Evolutionary conservation across 2,888 invertebrate species (phyloP), one percentile per base, ranked within the genome.

Genomic region (Furcula furcula): DNA sequence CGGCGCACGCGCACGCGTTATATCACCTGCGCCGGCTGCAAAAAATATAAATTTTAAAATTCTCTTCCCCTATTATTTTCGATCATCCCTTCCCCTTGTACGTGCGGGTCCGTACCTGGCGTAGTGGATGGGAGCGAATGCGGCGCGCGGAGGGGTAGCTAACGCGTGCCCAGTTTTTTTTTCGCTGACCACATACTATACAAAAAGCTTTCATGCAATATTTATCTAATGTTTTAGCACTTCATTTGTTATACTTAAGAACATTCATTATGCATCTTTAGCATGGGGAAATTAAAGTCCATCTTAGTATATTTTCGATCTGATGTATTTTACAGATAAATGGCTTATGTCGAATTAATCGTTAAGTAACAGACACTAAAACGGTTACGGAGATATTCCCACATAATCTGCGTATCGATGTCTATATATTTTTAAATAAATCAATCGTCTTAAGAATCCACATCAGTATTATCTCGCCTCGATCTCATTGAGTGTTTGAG

Each of bases 21-120:
- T 88, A 88, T 88, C 88, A 87, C 87, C 88, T 87, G 87, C 85
- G 86, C 86, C 87, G 87, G 87, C 86, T 87, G 88, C 87, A 87
- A 87, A 88, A 88, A 88, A 87, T 80, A 84, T 82, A 83, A 83
- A 83, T 81, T 86, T 86, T 71, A 82, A 86, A 88, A 84, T 85
- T 85, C 84, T 86, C 87, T 86, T 87, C 87, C 88, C 88, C 86
- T 88, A 87, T 88, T 87, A 87, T 88, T 88, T 87, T 86, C 78
- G 85, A 84, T 81, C 88, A 88, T 87, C 87, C 88, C 88, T 88
- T 83, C 88, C 86, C 84, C 79, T 64, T 57, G 63, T 80, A 76
- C 77, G 84, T 85, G 80, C 85, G 83, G 80, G 86, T 76, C 71
- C 67, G 87, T 88, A 87, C 88, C 88, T 87, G 86, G 87, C 67